Evolutionary conservation across 1,140 invertebrate species (phyloP), one percentile per base, ranked within the genome.

Genomic region (Fopius arisanus): DNA sequence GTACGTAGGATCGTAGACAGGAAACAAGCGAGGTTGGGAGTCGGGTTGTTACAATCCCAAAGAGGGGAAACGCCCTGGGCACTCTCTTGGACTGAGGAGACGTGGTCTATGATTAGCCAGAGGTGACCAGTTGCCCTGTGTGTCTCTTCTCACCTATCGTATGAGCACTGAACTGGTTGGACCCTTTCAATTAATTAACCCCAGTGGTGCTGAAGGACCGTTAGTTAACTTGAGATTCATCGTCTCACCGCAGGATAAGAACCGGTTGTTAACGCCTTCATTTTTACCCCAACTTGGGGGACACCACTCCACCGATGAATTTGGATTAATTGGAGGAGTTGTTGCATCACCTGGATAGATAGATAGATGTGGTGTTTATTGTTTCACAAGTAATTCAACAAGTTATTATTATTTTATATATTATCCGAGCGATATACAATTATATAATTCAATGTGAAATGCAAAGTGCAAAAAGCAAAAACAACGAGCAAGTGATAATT

Each of bases 171-270:
- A 79, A 71, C 76, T 73, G 74, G 77, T 71, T 73, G 76, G 81
- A 84, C 84, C 86, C 85, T 87, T 87, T 84, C 86, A 85, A 86
- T 88, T 87, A 88, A 88, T 88, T 86, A 85, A 78, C 66, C 78
- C 80, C 77, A 78, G 59, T 78, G 77, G 76, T 74, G 43, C 43
- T 65, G 62, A 65, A 65, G 62, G 54, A 69, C 67, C 78, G 81
- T 80, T 85, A 82, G 82, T 86, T 87, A 86, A 86, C 84, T 82
- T 79, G 84, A 87, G 85, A 87, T 87, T 85, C 83, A 86, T 84
- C 83, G 80, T 48, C 67, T 69, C 73, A 23, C 29, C 33, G 67
- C 48, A 51, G 70, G 1, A 66, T 78, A 77, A 78, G 73, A 77
- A 75, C 78, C 68, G 76, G 54, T 59, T 59, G 19, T 59, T 59